Conservation (phyloP, 2,888 invertebrate species). For the Rhagonycha lutea region DNA sequence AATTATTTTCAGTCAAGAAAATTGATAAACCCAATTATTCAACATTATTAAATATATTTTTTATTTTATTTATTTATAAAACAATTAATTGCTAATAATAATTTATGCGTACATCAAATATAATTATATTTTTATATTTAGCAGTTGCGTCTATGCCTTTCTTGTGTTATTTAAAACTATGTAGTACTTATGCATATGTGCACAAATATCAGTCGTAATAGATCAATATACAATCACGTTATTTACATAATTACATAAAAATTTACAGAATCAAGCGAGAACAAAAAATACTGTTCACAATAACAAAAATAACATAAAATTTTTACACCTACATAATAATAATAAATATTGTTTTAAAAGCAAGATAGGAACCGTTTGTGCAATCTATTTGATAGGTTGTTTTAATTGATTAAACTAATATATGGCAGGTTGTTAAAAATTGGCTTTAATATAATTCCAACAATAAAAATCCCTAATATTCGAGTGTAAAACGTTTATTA, state of each 20-base stretch:
- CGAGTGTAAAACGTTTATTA: not conserved
- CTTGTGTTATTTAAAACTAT: not conserved
- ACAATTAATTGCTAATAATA: conserved; percentile 5
- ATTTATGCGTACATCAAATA: conserved; percentile 6
- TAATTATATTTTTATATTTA: conserved; percentile 5
- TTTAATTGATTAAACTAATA: conserved; percentile 16
- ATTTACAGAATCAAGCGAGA: conserved; percentile 7
- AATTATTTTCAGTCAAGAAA: not conserved
- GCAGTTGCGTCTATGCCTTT: not conserved
- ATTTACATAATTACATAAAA: conserved; percentile 36
- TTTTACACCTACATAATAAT: conserved; percentile 7
- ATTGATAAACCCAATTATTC: conserved; percentile 1
- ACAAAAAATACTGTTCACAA: conserved; percentile 6
- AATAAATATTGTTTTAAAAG: conserved; percentile 11
- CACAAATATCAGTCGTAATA: conserved; percentile 36
- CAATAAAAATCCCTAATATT: not conserved
- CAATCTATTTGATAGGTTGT: conserved; percentile 25
- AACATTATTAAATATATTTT: conserved; percentile 9
- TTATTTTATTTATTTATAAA: conserved; percentile 12
- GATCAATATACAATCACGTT: conserved; percentile 34
- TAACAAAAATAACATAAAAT: conserved; percentile 1
- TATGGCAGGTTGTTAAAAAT: conserved; percentile 27
- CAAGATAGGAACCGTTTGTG: conserved; percentile 32
- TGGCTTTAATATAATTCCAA: conserved; percentile 5
- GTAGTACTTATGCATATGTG: conserved; percentile 26